These are phyloP conservation scores for Etheostoma cragini DNA, from an alignment of 2,113 vertebrate species.

Conservation along the genomic window DNA sequence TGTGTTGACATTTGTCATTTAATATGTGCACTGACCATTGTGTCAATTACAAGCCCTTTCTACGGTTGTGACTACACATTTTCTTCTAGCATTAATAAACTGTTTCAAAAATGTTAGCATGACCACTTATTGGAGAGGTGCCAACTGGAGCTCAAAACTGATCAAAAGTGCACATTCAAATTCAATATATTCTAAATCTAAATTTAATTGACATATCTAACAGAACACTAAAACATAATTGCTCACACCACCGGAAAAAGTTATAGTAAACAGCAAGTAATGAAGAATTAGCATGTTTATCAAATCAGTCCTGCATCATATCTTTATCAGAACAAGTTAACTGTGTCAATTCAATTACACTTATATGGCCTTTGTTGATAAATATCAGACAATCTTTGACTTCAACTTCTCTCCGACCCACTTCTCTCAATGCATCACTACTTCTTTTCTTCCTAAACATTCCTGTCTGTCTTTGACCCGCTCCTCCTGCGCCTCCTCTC, in stretches of 20 bases:
- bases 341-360: conserved; percentile 4
- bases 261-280: not conserved
- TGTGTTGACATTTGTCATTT: not conserved
- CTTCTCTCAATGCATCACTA: conserved; percentile 5
- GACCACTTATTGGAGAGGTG: not conserved
- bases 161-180: conserved; percentile 1
- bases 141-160: not conserved
- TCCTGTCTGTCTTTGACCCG: conserved; percentile 33
- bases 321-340: conserved; percentile 27
- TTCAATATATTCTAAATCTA: not conserved
- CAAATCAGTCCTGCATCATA: conserved; percentile 9
- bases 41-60: not conserved
- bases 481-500: not conserved
- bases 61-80: not conserved
- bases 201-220: conserved; percentile 21
- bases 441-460: conserved; percentile 44
- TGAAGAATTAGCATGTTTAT: conserved; percentile 22
- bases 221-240: conserved; percentile 2
- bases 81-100: not conserved
- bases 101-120: not conserved
- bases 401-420: not conserved
- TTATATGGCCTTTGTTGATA: not conserved
- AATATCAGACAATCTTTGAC: not conserved
- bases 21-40: not conserved
- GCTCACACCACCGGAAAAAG: not conserved